Percentiles rank a stretch among this genome's conserved stretches.
Conservation (phyloP, 1,140 invertebrate species). For the Idris sp. region DNA sequence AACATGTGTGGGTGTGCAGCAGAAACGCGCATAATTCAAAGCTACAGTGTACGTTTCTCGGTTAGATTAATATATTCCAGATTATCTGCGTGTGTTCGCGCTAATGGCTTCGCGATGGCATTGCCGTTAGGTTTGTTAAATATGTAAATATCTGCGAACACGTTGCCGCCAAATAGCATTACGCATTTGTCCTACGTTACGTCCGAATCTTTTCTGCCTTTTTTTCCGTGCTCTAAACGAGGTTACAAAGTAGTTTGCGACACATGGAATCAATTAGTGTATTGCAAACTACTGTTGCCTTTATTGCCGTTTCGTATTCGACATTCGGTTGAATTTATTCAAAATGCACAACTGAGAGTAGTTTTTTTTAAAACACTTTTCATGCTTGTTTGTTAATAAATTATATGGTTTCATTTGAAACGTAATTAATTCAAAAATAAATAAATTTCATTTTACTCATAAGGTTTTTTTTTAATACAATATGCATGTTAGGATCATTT, state of each 20-base stretch:
- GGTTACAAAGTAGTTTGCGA: conserved; percentile 37
- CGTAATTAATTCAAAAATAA: too few species aligned
- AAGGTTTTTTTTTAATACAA: conserved; percentile 10
- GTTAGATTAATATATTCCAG: conserved; percentile 65
- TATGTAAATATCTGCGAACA: conserved; percentile 63
- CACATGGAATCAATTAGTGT: conserved; percentile 30
- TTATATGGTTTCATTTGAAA: too few species aligned
- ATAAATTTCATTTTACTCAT: too few species aligned
- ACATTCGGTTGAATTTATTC: too few species aligned
- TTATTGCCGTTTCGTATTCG: too few species aligned
- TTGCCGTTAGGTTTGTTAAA: conserved; percentile 64
- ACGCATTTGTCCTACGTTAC: conserved; percentile 22
- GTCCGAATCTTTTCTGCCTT: conserved; percentile 36
- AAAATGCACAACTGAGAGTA: too few species aligned
- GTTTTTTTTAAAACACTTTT: too few species aligned
- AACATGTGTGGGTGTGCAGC: conserved; percentile 41
- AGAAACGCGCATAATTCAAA: conserved; percentile 62
- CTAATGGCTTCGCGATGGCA: conserved; percentile 61
- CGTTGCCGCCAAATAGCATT: conserved; percentile 36
- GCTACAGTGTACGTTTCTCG: conserved; percentile 57
- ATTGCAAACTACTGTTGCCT: too few species aligned
- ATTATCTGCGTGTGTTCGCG: conserved; percentile 63
- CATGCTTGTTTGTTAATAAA: too few species aligned
- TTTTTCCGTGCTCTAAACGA: conserved; percentile 13
- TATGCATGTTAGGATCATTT: conserved; percentile 8